These are phyloP conservation scores for Drosophila insularis DNA, from an alignment of 1,140 invertebrate species.

Conservation along the genomic window DNA sequence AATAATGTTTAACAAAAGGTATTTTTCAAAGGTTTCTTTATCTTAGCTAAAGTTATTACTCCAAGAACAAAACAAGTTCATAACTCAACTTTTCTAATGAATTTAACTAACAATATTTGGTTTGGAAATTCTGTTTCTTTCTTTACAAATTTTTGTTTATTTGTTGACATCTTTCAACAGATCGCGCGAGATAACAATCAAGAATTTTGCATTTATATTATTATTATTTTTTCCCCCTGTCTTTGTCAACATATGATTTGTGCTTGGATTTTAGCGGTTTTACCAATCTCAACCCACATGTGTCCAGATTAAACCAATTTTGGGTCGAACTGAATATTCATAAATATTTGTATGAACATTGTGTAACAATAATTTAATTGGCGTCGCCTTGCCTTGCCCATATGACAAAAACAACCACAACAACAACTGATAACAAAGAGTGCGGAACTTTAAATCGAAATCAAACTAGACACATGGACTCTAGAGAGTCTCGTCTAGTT, in stretches of 20 bases:
- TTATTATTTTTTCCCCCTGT: conserved; percentile 6
- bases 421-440: conserved; percentile 25
- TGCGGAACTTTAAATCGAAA: conserved; percentile 45
- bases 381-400: conserved; percentile 38
- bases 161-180: conserved; percentile 2
- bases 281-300: conserved; percentile 49
- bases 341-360: conserved; percentile 16
- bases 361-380: conserved; percentile 40
- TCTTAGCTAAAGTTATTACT: too few relatives aligned
- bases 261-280: conserved; percentile 26
- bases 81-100: too few relatives aligned
- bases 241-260: neutral
- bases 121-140: too few relatives aligned
- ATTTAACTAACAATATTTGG: neutral
- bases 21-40: too few relatives aligned
- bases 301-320: conserved; percentile 65
- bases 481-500: conserved; percentile 7
- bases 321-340: conserved; percentile 30
- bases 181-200: conserved; percentile 9
- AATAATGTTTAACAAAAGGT: too few relatives aligned
- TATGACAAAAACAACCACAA: conserved; percentile 28
- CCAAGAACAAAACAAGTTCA: too few relatives aligned
- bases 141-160: too few relatives aligned
- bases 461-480: conserved; percentile 35
- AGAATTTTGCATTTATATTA: neutral